phyloP scores from a whole-genome alignment of 2,888 invertebrate species.

The Steinernema hermaphroditum region DNA sequence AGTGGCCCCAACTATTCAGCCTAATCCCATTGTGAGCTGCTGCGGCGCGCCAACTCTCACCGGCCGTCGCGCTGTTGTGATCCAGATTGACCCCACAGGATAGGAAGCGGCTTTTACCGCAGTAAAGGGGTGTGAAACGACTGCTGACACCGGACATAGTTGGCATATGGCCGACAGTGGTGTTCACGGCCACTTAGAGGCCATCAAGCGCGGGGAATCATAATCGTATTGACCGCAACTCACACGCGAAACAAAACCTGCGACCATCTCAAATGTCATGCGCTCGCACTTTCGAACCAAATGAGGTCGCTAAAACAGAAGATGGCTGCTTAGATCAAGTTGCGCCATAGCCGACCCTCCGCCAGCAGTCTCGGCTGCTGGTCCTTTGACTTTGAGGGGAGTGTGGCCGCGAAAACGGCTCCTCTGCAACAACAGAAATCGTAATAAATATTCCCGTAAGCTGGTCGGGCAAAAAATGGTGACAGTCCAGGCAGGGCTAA shows the following conservation, averaged over 20 bases:
- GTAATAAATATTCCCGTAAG: conserved; percentile 26
- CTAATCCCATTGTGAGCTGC: conserved; percentile 28
- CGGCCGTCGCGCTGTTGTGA: conserved; percentile 10
- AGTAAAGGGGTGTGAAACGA: conserved; percentile 26
- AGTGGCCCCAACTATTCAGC: conserved; percentile 28
- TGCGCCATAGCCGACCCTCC: conserved; percentile 14
- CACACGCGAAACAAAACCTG: conserved; percentile 19
- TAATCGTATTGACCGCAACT: not conserved
- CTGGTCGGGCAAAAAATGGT: conserved; percentile 6
- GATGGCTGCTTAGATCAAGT: conserved; percentile 25
- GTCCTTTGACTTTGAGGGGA: not conserved
- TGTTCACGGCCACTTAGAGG: conserved; percentile 1
- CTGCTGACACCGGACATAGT: not conserved
- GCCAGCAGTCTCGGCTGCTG: conserved; percentile 2
- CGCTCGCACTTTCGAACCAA: conserved; percentile 19
- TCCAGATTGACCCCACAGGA: not conserved
- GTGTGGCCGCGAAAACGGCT: conserved; percentile 28
- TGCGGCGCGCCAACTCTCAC: conserved; percentile 21
- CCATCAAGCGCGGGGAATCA: not conserved
- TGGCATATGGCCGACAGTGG: conserved; percentile 10
- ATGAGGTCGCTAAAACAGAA: conserved; percentile 10
- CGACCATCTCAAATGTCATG: conserved; percentile 13
- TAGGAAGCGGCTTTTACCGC: conserved; percentile 25
- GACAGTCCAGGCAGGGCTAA: conserved; percentile 18
- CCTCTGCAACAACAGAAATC: conserved; percentile 25